Conservation (phyloP, 1,140 invertebrate species). For the Zaprionus nigranus region DNA sequence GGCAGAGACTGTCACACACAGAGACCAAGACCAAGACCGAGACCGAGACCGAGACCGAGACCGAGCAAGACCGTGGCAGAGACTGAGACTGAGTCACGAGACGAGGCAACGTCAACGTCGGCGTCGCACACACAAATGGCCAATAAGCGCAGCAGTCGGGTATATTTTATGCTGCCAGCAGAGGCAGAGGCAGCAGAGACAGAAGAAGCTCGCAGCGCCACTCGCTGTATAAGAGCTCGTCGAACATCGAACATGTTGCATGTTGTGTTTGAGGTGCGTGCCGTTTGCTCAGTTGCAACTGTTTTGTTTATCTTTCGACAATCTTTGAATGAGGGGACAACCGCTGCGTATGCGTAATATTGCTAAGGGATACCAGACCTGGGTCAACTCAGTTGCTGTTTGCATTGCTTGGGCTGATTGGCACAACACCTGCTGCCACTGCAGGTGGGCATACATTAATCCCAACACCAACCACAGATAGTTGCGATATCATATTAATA, state of each 20-base stretch:
- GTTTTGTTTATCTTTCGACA: constrained; percentile 23
- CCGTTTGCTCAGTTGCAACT: constrained; percentile 8
- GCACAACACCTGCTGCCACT: not conserved
- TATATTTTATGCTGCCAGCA: constrained; percentile 74
- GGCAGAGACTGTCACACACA: not conserved
- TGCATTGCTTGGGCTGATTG: constrained; percentile 11
- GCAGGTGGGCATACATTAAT: not conserved
- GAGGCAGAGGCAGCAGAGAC: not conserved
- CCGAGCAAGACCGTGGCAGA: constrained; percentile 1
- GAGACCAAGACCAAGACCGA: not conserved
- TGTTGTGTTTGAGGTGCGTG: constrained; percentile 10
- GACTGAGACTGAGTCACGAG: constrained; percentile 7
- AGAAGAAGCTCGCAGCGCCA: not conserved
- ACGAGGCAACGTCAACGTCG: constrained; percentile 43
- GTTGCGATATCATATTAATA: not conserved
- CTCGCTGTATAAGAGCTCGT: not conserved
- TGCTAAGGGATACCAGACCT: not conserved
- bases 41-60: constrained; percentile 7
- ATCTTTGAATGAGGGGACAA: not conserved
- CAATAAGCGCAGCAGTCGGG: constrained; percentile 55
- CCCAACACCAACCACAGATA: not conserved
- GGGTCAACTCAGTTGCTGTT: not conserved
- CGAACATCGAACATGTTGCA: constrained; percentile 19
- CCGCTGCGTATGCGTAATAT: constrained; percentile 51
- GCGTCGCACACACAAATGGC: constrained; percentile 76